A percentile compares a stretch with the other conserved stretches of the same genome.
Conservation (phyloP, 2,113 vertebrate species). For the Sus scrofa region DNA sequence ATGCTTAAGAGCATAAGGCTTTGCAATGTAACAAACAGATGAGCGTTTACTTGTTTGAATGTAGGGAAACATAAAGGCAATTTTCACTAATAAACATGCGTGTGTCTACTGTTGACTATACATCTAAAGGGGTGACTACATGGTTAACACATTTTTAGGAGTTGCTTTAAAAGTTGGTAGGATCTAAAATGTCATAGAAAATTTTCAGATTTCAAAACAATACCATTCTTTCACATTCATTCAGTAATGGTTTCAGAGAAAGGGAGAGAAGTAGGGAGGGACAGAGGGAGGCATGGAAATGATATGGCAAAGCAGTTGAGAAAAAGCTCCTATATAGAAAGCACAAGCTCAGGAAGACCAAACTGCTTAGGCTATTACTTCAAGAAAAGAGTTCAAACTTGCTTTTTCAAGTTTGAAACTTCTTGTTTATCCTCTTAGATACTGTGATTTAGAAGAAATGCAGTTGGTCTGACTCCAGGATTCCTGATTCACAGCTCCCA, state of each 20-base stretch:
- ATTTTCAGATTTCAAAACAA: constrained; percentile 26
- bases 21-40: not conserved
- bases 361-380: not conserved
- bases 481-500: not conserved
- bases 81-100: constrained; percentile 23
- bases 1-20: not conserved
- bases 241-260: not conserved
- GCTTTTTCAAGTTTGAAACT: not conserved
- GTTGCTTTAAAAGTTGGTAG: not conserved
- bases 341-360: not conserved
- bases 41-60: not conserved
- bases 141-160: not conserved
- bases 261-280: not conserved
- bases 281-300: not conserved
- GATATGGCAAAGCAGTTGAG: not conserved
- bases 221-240: not conserved
- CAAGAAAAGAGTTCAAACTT: not conserved
- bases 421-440: not conserved
- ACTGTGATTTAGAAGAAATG: not conserved
- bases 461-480: not conserved
- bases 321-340: not conserved
- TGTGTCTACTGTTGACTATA: not conserved
- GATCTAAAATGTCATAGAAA: constrained; percentile 20
- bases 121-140: not conserved
- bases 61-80: not conserved